phyloP scores from a whole-genome alignment of 2,113 vertebrate genomes.

The Leucopsar rothschildi region DNA sequence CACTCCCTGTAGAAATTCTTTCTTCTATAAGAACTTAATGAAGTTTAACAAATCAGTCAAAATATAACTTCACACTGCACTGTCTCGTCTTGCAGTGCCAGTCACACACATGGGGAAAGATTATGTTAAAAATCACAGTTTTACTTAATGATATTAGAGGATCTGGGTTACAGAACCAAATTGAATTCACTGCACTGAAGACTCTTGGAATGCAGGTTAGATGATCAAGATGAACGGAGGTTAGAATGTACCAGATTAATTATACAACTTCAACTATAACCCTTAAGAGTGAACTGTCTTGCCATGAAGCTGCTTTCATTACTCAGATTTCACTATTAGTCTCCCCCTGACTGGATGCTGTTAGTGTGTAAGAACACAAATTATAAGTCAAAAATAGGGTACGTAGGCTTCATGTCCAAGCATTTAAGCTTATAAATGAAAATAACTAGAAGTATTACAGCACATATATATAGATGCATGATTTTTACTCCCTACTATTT shows the following conservation, averaged over 20 bases:
- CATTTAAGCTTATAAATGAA: background rate
- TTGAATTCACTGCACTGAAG: background rate
- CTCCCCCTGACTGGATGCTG: background rate
- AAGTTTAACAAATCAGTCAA: background rate
- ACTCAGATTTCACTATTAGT: background rate
- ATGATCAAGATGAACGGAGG: background rate
- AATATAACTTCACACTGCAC: background rate
- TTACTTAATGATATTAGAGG: no score
- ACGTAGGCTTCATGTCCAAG: background rate
- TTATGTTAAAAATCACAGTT: background rate
- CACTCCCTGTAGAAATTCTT: background rate
- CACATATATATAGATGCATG: background rate
- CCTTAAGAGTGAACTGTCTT: background rate
- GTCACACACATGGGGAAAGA: background rate
- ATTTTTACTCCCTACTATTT: background rate
- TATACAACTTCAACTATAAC: background rate
- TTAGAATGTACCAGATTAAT: background rate
- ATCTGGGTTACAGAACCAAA: no score
- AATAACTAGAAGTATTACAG: background rate
- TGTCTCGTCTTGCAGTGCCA: background rate
- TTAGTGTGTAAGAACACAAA: background rate
- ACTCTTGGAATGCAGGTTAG: background rate
- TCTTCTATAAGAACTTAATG: background rate
- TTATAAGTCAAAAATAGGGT: background rate
- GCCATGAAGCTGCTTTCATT: background rate